Percentiles rank a stretch among this genome's conserved stretches.
Evolutionary conservation across 2,888 invertebrate genomes (phyloP).

Genomic region (Andrena bucephala): DNA sequence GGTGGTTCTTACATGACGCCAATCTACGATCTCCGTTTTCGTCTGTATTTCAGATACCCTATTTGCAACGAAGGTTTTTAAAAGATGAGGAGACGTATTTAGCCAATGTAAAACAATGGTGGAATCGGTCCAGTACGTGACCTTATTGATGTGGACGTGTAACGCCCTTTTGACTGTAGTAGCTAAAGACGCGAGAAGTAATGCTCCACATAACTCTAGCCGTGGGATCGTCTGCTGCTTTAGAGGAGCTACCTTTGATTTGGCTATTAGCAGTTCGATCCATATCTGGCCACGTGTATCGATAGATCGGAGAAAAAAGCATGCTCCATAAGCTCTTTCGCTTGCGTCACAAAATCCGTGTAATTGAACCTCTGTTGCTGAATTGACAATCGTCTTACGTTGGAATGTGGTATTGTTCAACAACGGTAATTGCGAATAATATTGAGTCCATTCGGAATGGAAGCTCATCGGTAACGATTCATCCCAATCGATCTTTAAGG

Average conservation of each 20-base stretch:
- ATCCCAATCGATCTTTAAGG: constrained; percentile 1
- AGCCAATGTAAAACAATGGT: not conserved
- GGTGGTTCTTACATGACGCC: not conserved
- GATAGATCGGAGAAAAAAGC: not conserved
- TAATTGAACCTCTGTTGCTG: not conserved
- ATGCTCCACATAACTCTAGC: too few relatives aligned
- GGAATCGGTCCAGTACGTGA: not conserved
- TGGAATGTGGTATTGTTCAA: not conserved
- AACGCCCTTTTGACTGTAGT: not conserved
- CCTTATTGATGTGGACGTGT: not conserved
- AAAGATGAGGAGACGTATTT: not conserved
- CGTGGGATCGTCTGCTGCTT: too few relatives aligned
- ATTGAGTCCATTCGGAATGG: not conserved
- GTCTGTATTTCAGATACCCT: not conserved
- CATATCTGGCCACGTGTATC: not conserved
- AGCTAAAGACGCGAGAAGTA: not conserved
- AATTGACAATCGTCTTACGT: not conserved
- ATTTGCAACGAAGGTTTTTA: not conserved
- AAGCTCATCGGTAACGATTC: constrained; percentile 1
- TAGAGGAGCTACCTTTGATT: not conserved
- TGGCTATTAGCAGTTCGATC: not conserved
- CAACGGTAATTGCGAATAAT: not conserved
- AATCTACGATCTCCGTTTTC: not conserved
- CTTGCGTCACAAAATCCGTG: too few relatives aligned
- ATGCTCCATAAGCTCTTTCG: not conserved